phyloP scores from a whole-genome alignment of 2,797 vertebrate genomes.

The Tolypeutes matacus region DNA sequence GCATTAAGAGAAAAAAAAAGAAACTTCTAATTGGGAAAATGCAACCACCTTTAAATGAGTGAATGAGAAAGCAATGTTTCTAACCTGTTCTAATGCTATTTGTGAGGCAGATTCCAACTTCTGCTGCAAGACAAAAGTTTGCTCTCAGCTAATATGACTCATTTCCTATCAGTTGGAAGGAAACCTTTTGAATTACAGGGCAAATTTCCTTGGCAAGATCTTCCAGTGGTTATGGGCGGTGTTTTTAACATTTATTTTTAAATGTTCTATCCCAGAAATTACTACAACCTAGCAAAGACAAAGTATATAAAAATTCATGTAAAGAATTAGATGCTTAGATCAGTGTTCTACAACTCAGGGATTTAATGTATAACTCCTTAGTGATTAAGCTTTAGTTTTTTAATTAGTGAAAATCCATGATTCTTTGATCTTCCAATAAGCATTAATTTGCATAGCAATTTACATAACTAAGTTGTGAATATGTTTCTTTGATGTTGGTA shows the following conservation, averaged over 20 bases:
- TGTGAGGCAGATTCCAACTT: background rate
- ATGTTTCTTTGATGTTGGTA: conserved; percentile 64
- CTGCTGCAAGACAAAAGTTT: background rate
- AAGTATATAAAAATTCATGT: conserved; percentile 56
- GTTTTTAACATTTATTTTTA: conserved; percentile 53
- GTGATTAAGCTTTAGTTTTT: conserved; percentile 58
- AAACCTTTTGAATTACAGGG: conserved; percentile 23
- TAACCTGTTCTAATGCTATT: background rate
- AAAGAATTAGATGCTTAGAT: conserved; percentile 39
- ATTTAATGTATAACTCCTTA: conserved; percentile 32
- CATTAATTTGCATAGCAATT: conserved; percentile 67
- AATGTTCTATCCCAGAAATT: conserved; percentile 55
- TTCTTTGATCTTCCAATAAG: conserved; percentile 67
- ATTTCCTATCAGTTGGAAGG: conserved; percentile 16
- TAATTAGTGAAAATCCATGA: conserved; percentile 64
- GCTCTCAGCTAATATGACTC: background rate
- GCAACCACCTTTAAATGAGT: background rate
- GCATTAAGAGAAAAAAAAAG: background rate
- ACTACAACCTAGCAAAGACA: conserved; percentile 40
- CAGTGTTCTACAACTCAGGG: background rate
- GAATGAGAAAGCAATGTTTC: background rate
- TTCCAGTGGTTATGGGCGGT: background rate
- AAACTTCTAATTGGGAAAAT: background rate
- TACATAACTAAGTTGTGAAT: conserved; percentile 62
- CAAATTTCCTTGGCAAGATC: conserved; percentile 3